Evolutionary conservation across 2,113 vertebrate species (phyloP).

Genomic region (Rhegmatorhina hoffmannsi): DNA sequence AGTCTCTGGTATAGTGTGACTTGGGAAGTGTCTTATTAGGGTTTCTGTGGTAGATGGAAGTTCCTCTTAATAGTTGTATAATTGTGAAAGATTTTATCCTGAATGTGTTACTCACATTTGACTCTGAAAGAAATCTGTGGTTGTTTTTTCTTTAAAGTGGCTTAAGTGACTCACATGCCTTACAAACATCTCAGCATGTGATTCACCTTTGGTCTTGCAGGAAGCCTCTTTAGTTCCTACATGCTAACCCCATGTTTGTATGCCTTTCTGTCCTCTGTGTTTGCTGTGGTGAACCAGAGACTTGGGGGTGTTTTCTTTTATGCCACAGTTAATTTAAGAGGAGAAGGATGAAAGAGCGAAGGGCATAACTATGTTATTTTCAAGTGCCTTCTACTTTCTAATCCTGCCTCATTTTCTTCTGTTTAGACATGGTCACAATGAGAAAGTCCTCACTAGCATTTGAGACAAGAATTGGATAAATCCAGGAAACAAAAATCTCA

Average conservation of each 20-base stretch:
- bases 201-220: background rate
- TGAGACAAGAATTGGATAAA: background rate
- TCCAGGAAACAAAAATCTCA: background rate
- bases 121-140: background rate
- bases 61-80: background rate
- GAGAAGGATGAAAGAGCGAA: background rate
- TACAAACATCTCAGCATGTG: background rate
- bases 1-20: background rate
- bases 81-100: background rate
- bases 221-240: background rate
- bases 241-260: rapidly evolving
- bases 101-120: background rate
- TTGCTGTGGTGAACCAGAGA: background rate
- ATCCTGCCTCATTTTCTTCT: background rate
- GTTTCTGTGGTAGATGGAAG: background rate
- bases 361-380: background rate
- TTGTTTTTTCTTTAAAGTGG: background rate
- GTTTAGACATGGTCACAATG: background rate
- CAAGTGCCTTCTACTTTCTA: background rate
- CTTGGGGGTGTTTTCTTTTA: background rate
- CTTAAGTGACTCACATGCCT: background rate
- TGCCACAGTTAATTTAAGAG: background rate
- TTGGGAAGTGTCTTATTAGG: background rate
- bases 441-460: background rate
- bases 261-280: background rate